Percentiles rank a stretch among this genome's conserved stretches.
Conservation (phyloP, 2,113 vertebrate genomes). For the Baryphthengus martii region DNA sequence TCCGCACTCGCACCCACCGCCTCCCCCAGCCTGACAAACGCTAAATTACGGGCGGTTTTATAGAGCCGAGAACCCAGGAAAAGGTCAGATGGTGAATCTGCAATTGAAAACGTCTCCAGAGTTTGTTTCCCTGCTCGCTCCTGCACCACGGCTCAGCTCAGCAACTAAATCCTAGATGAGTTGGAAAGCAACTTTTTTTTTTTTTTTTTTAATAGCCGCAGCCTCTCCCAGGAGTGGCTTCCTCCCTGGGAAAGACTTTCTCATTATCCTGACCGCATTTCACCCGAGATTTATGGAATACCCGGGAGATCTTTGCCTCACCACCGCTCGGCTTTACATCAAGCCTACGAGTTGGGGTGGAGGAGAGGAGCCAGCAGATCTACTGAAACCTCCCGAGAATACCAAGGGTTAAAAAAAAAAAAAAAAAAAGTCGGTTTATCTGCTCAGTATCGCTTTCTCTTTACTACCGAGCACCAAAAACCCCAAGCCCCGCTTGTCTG, state of each 20-base stretch:
- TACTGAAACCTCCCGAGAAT: background rate
- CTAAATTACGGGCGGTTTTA: background rate
- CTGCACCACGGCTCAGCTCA: background rate
- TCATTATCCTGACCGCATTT: background rate
- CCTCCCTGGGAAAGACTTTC: background rate
- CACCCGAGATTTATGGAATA: background rate
- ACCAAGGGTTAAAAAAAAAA: slow-evolving; percentile 33
- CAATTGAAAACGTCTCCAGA: background rate
- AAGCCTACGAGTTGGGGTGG: background rate
- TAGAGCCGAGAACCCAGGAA: background rate
- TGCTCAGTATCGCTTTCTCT: slow-evolving; percentile 12
- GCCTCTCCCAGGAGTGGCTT: background rate
- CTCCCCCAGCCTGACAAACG: background rate
- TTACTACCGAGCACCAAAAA: background rate
- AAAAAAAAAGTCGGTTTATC: background rate
- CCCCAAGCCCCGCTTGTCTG: background rate
- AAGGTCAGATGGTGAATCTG: background rate
- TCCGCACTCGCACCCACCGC: background rate
- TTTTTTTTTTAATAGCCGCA: too few species aligned
- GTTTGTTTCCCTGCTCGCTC: background rate
- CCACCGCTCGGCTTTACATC: background rate
- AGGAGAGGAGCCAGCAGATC: background rate
- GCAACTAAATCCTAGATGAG: background rate
- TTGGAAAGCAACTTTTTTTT: background rate
- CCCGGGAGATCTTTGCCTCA: background rate